These are phyloP conservation scores for Falco biarmicus DNA, from an alignment of 2,797 vertebrate species.

Conservation along the genomic window DNA sequence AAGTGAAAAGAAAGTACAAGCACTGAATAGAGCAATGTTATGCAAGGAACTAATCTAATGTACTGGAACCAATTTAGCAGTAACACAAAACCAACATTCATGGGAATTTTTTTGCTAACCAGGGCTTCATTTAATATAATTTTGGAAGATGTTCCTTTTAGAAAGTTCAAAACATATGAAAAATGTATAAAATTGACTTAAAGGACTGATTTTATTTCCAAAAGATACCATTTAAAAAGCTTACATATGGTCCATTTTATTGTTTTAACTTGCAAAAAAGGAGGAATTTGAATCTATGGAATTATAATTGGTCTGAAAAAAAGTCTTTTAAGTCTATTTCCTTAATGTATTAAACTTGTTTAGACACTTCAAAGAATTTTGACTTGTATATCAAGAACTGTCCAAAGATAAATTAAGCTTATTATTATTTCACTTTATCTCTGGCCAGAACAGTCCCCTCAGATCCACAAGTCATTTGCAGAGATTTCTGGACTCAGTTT, in stretches of 20 bases:
- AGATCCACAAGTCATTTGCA: neutral
- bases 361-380: slow-evolving; percentile 18
- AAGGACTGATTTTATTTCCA: slow-evolving; percentile 15
- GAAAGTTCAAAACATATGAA: slow-evolving; percentile 40
- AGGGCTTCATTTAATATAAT: slow-evolving; percentile 28
- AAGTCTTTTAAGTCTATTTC: neutral
- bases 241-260: slow-evolving; percentile 61
- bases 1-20: neutral
- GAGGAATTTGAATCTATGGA: slow-evolving; percentile 46
- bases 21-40: neutral
- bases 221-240: slow-evolving; percentile 56
- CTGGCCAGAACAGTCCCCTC: neutral
- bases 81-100: neutral
- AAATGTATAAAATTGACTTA: slow-evolving; percentile 20
- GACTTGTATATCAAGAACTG: slow-evolving; percentile 5
- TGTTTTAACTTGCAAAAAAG: slow-evolving; percentile 59
- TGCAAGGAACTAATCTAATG: slow-evolving; percentile 11
- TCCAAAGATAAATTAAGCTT: slow-evolving; percentile 18
- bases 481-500: neutral
- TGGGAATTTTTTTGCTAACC: slow-evolving; percentile 3
- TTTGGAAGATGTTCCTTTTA: slow-evolving; percentile 54
- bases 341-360: slow-evolving; percentile 36
- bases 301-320: slow-evolving; percentile 50
- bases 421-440: slow-evolving; percentile 38
- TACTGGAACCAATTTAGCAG: slow-evolving; percentile 10